Conservation (phyloP, 2,797 vertebrate species). For the Diceros bicornis region DNA sequence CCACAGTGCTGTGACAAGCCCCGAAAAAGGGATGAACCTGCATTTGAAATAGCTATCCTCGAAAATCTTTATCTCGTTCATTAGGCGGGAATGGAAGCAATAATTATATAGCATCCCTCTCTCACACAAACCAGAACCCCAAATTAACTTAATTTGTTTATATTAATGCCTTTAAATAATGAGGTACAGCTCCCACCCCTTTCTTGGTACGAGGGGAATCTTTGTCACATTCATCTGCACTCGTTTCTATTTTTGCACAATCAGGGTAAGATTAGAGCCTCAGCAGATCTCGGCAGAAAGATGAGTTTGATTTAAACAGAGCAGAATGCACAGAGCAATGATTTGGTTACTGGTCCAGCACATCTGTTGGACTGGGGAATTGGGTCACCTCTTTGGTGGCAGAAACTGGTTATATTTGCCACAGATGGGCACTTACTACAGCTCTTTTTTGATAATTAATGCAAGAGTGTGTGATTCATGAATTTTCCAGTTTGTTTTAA, state of each 20-base stretch:
- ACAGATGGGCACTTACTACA: background rate
- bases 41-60: constrained; percentile 1
- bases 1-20: background rate
- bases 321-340: background rate
- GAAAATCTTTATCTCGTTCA: constrained; percentile 48
- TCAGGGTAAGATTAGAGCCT: background rate
- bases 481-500: constrained; percentile 52
- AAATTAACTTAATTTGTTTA: constrained; percentile 81
- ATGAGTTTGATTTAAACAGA: background rate
- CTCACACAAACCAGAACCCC: constrained; percentile 69
- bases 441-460: background rate
- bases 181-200: constrained; percentile 17
- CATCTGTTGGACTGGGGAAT: constrained; percentile 38
- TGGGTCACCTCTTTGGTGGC: constrained; percentile 68
- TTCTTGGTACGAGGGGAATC: constrained; percentile 44
- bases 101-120: constrained; percentile 67
- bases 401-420: constrained; percentile 58
- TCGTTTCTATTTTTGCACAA: constrained; percentile 65
- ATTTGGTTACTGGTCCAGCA: background rate
- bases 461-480: background rate
- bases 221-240: constrained; percentile 43
- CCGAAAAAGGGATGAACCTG: background rate
- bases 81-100: constrained; percentile 45
- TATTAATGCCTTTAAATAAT: constrained; percentile 63
- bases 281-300: background rate